Evolutionary conservation across 2,113 vertebrate species (phyloP).

Genomic region (Lichenostomus cassidix): DNA sequence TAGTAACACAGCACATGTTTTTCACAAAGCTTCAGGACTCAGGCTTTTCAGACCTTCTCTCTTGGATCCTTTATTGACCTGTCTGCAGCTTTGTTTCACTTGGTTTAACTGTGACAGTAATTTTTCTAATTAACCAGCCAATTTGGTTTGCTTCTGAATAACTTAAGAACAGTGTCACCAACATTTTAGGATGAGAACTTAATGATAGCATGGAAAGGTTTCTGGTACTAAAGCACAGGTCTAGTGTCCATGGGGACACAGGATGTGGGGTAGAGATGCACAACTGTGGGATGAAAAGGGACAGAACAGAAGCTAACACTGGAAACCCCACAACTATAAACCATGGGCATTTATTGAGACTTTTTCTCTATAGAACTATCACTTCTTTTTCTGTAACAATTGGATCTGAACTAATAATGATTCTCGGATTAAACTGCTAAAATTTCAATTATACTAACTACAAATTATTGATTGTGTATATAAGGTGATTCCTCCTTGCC

Average conservation of each 20-base stretch:
- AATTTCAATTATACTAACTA: background rate
- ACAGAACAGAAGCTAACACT: background rate
- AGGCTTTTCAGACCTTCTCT: background rate
- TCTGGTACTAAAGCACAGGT: background rate
- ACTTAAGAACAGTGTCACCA: background rate
- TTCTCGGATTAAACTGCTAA: background rate
- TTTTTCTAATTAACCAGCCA: background rate
- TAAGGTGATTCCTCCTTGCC: background rate
- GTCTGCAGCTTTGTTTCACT: background rate
- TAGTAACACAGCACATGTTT: background rate
- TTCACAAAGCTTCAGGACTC: background rate
- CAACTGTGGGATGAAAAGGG: background rate
- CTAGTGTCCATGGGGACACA: accelerated
- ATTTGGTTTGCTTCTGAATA: background rate
- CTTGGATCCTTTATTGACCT: background rate
- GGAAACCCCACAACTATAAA: background rate
- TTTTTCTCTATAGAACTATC: background rate
- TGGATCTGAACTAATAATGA: background rate
- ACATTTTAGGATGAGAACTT: background rate
- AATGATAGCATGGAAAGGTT: background rate
- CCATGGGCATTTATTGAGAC: background rate
- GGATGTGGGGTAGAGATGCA: background rate
- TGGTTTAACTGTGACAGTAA: background rate
- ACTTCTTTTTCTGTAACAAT: background rate
- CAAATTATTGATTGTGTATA: background rate